Conservation (phyloP, 1,140 invertebrate genomes). For the Euura lappo region DNA sequence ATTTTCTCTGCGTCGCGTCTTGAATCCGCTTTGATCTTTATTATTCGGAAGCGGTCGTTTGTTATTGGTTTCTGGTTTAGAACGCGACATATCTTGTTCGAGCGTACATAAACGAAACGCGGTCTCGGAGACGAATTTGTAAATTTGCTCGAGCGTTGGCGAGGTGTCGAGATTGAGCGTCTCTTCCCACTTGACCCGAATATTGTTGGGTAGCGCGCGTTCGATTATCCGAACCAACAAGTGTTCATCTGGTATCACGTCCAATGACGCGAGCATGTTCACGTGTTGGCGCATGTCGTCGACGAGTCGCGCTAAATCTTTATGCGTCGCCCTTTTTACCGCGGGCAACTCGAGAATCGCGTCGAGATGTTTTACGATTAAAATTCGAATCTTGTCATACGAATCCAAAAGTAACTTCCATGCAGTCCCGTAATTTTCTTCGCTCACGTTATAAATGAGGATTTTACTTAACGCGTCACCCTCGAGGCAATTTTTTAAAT, state of each 20-base stretch:
- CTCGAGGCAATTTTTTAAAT: conserved; percentile 26
- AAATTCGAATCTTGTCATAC: conserved; percentile 26
- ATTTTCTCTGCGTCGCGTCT: conserved; percentile 18
- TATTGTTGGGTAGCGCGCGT: conserved; percentile 14
- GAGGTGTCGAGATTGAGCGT: conserved; percentile 13
- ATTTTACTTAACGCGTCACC: too few relatives aligned
- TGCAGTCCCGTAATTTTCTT: conserved; percentile 28
- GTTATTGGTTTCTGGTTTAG: not conserved
- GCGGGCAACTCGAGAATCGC: not conserved
- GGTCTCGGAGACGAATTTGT: conserved; percentile 14
- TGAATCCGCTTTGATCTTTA: conserved; percentile 7
- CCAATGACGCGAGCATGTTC: not conserved
- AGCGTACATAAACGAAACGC: conserved; percentile 14
- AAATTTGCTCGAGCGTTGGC: conserved; percentile 17
- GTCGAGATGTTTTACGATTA: conserved; percentile 20
- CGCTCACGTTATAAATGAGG: too few relatives aligned
- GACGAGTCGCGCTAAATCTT: too few relatives aligned
- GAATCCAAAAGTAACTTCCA: conserved; percentile 24
- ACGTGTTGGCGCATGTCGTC: too few relatives aligned
- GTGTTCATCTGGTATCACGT: conserved; percentile 10
- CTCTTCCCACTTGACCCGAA: conserved; percentile 25
- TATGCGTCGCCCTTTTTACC: conserved; percentile 2
- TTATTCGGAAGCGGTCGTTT: not conserved
- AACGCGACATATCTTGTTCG: not conserved
- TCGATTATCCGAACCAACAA: conserved; percentile 18